Conservation (phyloP, 2,797 vertebrate genomes). For the Phrynocephalus guinanensis region DNA sequence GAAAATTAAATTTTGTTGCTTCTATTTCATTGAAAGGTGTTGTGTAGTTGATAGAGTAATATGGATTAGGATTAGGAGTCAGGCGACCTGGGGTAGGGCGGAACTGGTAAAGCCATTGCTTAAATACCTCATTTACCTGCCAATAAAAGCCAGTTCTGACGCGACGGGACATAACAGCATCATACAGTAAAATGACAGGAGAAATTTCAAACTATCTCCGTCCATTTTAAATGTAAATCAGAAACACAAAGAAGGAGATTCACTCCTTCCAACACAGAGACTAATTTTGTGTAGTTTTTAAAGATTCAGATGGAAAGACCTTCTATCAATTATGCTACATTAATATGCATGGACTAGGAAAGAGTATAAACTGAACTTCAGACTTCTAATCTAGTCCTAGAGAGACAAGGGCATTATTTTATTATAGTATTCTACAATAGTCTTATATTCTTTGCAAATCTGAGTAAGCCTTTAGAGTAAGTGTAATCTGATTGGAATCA, state of each 20-base stretch:
- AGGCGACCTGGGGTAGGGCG: too few species aligned
- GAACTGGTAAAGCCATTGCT: too few species aligned
- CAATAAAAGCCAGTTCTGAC: too few species aligned
- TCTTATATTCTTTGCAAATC: background rate
- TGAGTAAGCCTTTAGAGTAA: background rate
- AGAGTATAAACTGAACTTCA: background rate
- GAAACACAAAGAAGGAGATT: background rate
- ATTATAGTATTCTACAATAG: background rate
- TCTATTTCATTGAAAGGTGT: background rate
- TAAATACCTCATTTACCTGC: too few species aligned
- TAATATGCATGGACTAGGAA: background rate
- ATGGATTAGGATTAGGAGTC: too few species aligned
- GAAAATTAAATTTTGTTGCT: background rate
- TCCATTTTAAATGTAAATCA: background rate
- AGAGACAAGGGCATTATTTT: background rate
- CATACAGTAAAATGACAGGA: too few species aligned
- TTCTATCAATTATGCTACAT: background rate
- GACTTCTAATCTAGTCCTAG: too few species aligned
- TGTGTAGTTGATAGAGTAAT: too few species aligned
- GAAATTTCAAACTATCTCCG: too few species aligned
- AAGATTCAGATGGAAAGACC: background rate
- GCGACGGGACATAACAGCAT: too few species aligned
- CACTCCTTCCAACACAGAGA: background rate
- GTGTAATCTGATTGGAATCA: background rate
- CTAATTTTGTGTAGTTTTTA: background rate